A percentile compares a stretch with the other conserved stretches of the same genome.
phyloP scores from a whole-genome alignment of 2,888 invertebrate species.

The Clanis bilineata region DNA sequence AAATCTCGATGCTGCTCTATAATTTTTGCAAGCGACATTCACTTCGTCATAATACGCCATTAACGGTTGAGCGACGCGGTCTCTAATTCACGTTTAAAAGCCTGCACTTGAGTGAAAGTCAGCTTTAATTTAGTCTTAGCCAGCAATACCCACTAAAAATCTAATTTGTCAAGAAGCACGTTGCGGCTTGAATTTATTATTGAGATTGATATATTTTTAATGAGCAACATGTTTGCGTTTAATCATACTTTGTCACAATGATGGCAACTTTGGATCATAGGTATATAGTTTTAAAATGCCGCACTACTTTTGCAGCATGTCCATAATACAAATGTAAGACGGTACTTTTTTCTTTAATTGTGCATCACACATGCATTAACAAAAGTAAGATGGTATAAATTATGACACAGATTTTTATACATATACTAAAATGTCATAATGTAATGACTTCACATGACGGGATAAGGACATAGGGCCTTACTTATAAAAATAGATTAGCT shows the following conservation, averaged over 20 bases:
- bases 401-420: not conserved
- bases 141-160: constrained; percentile 76
- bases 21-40: constrained; percentile 69
- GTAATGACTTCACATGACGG: not conserved
- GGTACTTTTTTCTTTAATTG: constrained; percentile 4
- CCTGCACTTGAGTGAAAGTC: constrained; percentile 80
- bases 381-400: not conserved
- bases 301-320: not conserved
- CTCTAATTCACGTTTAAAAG: constrained; percentile 81
- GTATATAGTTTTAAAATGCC: not conserved
- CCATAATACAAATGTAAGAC: not conserved
- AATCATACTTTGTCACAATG: constrained; percentile 3
- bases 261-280: not conserved
- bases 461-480: not conserved
- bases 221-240: not conserved
- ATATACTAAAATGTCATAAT: too few species aligned
- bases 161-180: constrained; percentile 77
- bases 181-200: constrained; percentile 51
- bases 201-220: constrained; percentile 11
- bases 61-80: constrained; percentile 72
- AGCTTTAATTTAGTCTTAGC: constrained; percentile 77
- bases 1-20: constrained; percentile 53
- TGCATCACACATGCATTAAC: not conserved
- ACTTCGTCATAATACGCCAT: constrained; percentile 78
- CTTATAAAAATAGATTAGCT: too few species aligned